Evolutionary conservation across 2,888 invertebrate species (phyloP).

Genomic region (Temnothorax unifasciatus): DNA sequence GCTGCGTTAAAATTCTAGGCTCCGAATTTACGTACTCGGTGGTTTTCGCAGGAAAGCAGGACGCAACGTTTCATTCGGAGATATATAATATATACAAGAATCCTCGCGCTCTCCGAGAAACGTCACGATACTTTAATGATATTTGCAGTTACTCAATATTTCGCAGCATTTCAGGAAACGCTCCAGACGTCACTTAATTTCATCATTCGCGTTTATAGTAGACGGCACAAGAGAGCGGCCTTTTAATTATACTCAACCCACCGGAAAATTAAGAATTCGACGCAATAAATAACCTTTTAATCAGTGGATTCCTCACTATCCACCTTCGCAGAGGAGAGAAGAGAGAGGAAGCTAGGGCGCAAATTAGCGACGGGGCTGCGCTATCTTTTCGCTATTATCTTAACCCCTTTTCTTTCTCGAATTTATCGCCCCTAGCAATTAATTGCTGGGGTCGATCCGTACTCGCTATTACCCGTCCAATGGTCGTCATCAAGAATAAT

Average conservation of each 20-base stretch:
- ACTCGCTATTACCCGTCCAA: slow-evolving; percentile 51
- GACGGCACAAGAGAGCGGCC: slow-evolving; percentile 25
- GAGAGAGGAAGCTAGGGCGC: slow-evolving; percentile 58
- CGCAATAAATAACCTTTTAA: slow-evolving; percentile 84
- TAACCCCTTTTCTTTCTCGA: slow-evolving; percentile 73
- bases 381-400: slow-evolving; percentile 77
- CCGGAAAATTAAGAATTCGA: slow-evolving; percentile 81
- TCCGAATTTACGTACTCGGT: slow-evolving; percentile 52
- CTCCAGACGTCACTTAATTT: slow-evolving; percentile 38
- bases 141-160: slow-evolving; percentile 15
- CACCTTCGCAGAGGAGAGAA: slow-evolving; percentile 29
- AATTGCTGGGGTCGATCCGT: slow-evolving; percentile 71
- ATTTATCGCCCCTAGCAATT: slow-evolving; percentile 78
- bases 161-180: slow-evolving; percentile 10
- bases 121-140: slow-evolving; percentile 7
- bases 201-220: slow-evolving; percentile 52
- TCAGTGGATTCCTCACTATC: slow-evolving; percentile 75
- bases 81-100: background rate
- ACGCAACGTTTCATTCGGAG: background rate
- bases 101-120: background rate
- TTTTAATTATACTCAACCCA: slow-evolving; percentile 78
- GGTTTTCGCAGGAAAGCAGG: slow-evolving; percentile 34
- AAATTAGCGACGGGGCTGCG: slow-evolving; percentile 75
- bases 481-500: slow-evolving; percentile 31
- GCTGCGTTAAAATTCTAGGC: slow-evolving; percentile 75